Conservation (phyloP, 2,888 invertebrate genomes). For the Hecatera dysodea region DNA sequence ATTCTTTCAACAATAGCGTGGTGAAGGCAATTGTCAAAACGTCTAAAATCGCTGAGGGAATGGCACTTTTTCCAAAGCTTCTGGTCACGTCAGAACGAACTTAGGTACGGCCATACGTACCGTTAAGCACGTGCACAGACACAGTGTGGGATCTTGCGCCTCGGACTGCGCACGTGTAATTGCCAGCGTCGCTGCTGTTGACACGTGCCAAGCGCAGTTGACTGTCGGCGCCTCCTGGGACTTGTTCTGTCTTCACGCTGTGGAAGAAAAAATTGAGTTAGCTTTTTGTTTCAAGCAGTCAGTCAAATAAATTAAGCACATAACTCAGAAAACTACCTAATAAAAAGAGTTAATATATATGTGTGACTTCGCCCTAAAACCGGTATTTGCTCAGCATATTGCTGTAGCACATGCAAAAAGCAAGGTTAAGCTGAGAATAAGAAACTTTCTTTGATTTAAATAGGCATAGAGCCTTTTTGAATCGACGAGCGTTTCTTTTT, state of each 20-base stretch:
- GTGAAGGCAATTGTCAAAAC: too few species aligned
- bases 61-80: too few species aligned
- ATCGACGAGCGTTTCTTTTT: too few species aligned
- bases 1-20: too few species aligned
- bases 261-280: conserved; percentile 11
- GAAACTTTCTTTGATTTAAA: neutral
- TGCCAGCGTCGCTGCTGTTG: conserved; percentile 92
- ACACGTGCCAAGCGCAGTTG: conserved; percentile 86
- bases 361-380: neutral
- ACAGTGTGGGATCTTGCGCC: conserved; percentile 93
- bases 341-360: neutral
- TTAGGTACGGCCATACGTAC: conserved; percentile 70
- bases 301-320: too few species aligned
- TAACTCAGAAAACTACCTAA: too few species aligned
- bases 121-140: conserved; percentile 93
- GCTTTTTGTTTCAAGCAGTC: neutral
- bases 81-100: neutral
- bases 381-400: neutral
- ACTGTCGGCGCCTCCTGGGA: conserved; percentile 88
- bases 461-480: too few species aligned
- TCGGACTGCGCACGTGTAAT: conserved; percentile 93
- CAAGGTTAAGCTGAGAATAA: neutral
- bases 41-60: too few species aligned
- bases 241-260: conserved; percentile 88
- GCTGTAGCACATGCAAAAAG: neutral